phyloP scores from a whole-genome alignment of 2,888 invertebrate species.

The Amphipyra berbera region DNA sequence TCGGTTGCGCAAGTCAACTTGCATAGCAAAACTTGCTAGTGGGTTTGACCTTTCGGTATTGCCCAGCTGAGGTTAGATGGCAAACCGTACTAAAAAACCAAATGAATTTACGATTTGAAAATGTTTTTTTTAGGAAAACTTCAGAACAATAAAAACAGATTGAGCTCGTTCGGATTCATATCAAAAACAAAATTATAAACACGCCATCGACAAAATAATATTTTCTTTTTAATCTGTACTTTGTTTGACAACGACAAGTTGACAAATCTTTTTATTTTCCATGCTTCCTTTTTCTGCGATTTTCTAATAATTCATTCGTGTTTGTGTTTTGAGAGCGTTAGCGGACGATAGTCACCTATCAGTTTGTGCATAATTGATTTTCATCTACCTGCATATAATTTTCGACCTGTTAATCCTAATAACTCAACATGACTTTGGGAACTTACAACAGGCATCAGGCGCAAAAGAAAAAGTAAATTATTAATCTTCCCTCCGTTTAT shows the following conservation, averaged over 20 bases:
- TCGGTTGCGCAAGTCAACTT: no score
- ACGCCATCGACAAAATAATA: constrained; percentile 43
- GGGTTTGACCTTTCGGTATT: no score
- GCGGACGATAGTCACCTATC: constrained; percentile 32
- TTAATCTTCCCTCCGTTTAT: constrained; percentile 28
- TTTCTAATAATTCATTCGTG: constrained; percentile 62
- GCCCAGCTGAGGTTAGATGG: no score
- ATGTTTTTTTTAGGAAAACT: no score
- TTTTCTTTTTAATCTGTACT: constrained; percentile 42
- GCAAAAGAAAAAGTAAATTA: constrained; percentile 80
- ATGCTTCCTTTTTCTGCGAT: constrained; percentile 58
- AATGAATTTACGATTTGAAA: no score
- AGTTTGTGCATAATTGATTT: constrained; percentile 33
- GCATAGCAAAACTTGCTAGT: no score
- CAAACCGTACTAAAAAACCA: no score
- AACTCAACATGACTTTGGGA: constrained; percentile 81
- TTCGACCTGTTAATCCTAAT: constrained; percentile 25
- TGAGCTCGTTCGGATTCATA: constrained; percentile 21
- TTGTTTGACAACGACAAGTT: constrained; percentile 62
- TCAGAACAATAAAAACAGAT: no score
- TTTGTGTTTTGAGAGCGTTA: constrained; percentile 52
- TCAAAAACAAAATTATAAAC: constrained; percentile 1
- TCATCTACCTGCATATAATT: constrained; percentile 52
- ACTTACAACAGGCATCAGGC: constrained; percentile 87
- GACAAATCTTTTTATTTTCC: constrained; percentile 60